Base-by-base conservation (phyloP, 2,113 vertebrate species). In the Strix aluco region DNA sequence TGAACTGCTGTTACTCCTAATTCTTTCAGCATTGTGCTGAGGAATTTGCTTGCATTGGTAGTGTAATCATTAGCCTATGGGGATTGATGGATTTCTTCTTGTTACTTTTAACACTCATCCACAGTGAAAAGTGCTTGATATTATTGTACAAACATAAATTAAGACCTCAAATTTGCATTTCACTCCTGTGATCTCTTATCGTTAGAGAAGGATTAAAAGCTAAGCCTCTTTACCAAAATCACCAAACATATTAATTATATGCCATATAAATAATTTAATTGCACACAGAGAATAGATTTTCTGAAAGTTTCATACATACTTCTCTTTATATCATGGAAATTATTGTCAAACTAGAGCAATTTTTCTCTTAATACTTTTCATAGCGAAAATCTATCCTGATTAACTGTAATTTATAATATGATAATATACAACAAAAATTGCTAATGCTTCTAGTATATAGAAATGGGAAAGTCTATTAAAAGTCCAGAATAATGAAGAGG, bases 191-290 rank as follows among this genome's bases (percentile, higher is more conserved):
- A 97, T 94, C 77, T 82, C 80, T 89, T 92, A 97, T 95, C 91
- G 96, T 95, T 95, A 80, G 59, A 87, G 91, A 61, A 86, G 88
- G 95, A 97, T 97, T 97, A 97, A 92, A 95, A 94, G 66, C 88
- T 97, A 97, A 97, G 88, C 83, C 65, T 95, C 94, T 95, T 96
- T 92, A 96, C 92, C 57, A 92, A 94, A 92, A 95, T 94, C 94
- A 91, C 65, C 6, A 0, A 94, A 94, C 66, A 85, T 94, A 95
- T 91, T 96, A 96, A 96, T 97, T 97, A 97, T 94, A 94, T 27
- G 82, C 61, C 38, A 61, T 72, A 92, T 94, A 97, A 95, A 95
- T 95, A 92, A 89, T 95, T 95, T 87, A 91, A 89, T 61, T 87
- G 73, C 73, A 82, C 54, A 62, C 25, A 97, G 58, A 94, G 86